Evolutionary conservation across 1,140 invertebrate species (phyloP).

Genomic region (Drosophila oshimai): DNA sequence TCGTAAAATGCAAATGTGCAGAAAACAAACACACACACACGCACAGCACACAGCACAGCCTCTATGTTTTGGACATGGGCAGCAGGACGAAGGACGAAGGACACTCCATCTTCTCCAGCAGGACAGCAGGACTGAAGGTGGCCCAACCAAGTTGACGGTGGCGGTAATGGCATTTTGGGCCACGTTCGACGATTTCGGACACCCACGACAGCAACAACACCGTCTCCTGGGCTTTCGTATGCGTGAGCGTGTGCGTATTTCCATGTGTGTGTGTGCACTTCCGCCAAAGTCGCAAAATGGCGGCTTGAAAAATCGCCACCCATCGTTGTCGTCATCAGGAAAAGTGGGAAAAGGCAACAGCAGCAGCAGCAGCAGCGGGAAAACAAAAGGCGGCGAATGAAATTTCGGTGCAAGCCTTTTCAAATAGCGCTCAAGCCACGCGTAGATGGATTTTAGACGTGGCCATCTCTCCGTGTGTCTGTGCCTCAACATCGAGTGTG

Average conservation of each 20-base stretch:
- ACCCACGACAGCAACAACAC: constrained; percentile 50
- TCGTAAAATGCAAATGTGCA: constrained; percentile 82
- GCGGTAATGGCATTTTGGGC: constrained; percentile 77
- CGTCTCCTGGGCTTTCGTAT: constrained; percentile 10
- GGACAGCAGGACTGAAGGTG: constrained; percentile 49
- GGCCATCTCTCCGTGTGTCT: constrained; percentile 21
- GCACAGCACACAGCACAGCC: constrained; percentile 9
- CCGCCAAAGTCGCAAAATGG: constrained; percentile 79
- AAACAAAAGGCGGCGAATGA: constrained; percentile 64
- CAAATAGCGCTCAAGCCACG: constrained; percentile 39
- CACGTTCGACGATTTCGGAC: constrained; percentile 75
- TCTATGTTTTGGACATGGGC: neutral
- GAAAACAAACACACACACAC: constrained; percentile 63
- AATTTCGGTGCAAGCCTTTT: constrained; percentile 59
- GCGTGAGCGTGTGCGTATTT: neutral
- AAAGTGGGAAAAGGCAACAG: constrained; percentile 23
- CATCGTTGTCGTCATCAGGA: constrained; percentile 19
- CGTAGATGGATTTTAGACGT: constrained; percentile 53
- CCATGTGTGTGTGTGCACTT: constrained; percentile 45
- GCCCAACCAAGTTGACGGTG: constrained; percentile 70
- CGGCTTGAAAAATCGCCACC: constrained; percentile 67
- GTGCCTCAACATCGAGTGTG: neutral
- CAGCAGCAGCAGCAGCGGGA: constrained; percentile 25
- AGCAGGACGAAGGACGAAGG: constrained; percentile 6
- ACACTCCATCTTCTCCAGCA: constrained; percentile 67